Percentiles rank a stretch among this genome's conserved stretches.
Evolutionary conservation across 2,797 vertebrate genomes (phyloP).

Genomic region (Tadarida brasiliensis): DNA sequence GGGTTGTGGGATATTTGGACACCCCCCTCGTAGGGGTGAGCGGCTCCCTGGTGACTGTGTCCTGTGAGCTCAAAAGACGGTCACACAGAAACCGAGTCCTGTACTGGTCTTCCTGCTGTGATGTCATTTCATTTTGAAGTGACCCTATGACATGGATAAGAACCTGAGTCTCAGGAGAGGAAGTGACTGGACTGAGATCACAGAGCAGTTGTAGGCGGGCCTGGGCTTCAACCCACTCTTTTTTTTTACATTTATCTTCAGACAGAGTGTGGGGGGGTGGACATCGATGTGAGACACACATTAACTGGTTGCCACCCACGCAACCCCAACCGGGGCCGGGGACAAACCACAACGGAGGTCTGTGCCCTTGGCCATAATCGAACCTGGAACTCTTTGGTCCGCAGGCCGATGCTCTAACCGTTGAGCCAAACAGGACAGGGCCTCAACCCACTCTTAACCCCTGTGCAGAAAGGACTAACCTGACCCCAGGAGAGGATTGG

Average conservation of each 20-base stretch:
- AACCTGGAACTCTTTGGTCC: too few relatives aligned
- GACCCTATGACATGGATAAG: not conserved
- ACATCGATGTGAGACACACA: too few relatives aligned
- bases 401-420: too few relatives aligned
- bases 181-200: not conserved
- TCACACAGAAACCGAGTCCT: too few relatives aligned
- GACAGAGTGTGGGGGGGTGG: too few relatives aligned
- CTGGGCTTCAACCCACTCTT: not conserved
- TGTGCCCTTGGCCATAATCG: too few relatives aligned
- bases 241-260: too few relatives aligned
- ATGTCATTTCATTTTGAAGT: not conserved
- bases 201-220: not conserved
- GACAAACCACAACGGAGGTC: too few relatives aligned
- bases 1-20: not conserved
- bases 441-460: not conserved
- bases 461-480: not conserved
- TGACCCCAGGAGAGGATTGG: not conserved
- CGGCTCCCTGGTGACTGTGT: not conserved
- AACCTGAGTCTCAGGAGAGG: not conserved
- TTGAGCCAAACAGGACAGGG: not conserved
- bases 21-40: not conserved
- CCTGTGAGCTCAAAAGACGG: too few relatives aligned
- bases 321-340: too few relatives aligned
- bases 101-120: not conserved
- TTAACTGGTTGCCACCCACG: too few relatives aligned